These are phyloP conservation scores for Plutomurus gul DNA, from an alignment of 1,140 invertebrate genomes.

Conservation along the genomic window DNA sequence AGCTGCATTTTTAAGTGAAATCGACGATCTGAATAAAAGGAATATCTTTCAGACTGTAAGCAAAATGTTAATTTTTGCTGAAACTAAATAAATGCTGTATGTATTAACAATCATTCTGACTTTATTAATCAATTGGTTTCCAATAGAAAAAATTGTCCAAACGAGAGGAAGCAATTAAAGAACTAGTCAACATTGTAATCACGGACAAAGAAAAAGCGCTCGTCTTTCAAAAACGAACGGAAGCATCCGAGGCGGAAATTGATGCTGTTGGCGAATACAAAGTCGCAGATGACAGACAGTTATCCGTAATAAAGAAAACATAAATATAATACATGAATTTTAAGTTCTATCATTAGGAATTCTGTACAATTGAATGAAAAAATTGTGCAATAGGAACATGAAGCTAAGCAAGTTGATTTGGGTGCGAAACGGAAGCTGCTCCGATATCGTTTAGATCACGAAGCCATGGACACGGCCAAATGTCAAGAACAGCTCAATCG, in stretches of 20 bases:
- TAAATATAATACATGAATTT: too few species aligned
- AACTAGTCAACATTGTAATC: neutral
- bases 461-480: conserved; percentile 38
- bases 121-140: too few species aligned
- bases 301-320: neutral
- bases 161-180: neutral
- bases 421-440: conserved; percentile 16
- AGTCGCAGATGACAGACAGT: neutral
- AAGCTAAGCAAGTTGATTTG: conserved; percentile 21
- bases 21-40: neutral
- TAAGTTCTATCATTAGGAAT: neutral
- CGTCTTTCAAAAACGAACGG: neutral
- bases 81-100: neutral
- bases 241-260: neutral
- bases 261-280: neutral
- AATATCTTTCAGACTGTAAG: neutral
- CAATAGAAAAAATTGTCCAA: neutral
- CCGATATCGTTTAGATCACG: conserved; percentile 19
- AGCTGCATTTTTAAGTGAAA: neutral
- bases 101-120: neutral
- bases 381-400: neutral
- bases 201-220: neutral
- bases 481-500: conserved; percentile 35
- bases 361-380: neutral
- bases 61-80: neutral